Evolutionary conservation across 2,888 invertebrate genomes (phyloP), one percentile per base, ranked within the genome.

Genomic region (Trichopoda pennipes): DNA sequence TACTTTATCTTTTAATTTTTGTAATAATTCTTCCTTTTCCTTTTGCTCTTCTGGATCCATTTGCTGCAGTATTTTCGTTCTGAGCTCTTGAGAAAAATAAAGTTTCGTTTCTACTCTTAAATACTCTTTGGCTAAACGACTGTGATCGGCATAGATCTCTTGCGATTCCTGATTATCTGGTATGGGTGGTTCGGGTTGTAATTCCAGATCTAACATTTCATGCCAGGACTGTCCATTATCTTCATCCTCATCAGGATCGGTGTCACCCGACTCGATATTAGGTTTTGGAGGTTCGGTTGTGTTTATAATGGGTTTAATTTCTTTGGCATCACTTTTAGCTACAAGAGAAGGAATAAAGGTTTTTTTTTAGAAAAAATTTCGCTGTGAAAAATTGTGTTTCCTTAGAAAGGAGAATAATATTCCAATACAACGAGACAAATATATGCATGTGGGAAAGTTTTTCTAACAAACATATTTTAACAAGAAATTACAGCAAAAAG

Each of bases 21-120:
- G 87, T 51, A 90, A 84, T 8, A 91, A 77, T 32, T 89, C 89
- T 72, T 89, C 86, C 73, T 91, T 90, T 66, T 89, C 87, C 56
- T 90, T 86, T 42, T 90, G 86, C 78, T 91, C 89, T 23, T 83
- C 84, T 2, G 89, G 88, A 85, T 90, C 89, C 88, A 91, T 89
- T 80, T 88, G 86, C 56, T 88, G 93, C 85, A 96, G 93, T 83
- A 96, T 92, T 88, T 95, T 94, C 85, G 95, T 94, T 91, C 95
- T 96, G 86, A 95, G 94, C 88, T 96, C 95, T 83, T 94, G 94
- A 77, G 96, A 92, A 87, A 96, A 94, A 47, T 96, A 95, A 81
- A 97, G 93, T 91, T 97, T 96, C 47, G 96, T 96, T 92, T 97
- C 96, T 86, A 96, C 95, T 91, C 95, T 95, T 77, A 97, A 93